A percentile compares a stretch with the other conserved stretches of the same genome.
These are phyloP conservation scores for Oryctolagus cuniculus DNA, from an alignment of 2,113 vertebrate species.

Conservation along the genomic window mOryCun1.1 NC_091443.1:37000501-37001000, in stretches of 20 bases:
- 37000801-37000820: not conserved
- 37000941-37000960: not conserved
- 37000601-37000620: not conserved
- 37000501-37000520: not conserved
- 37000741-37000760: slow-evolving; percentile 22
- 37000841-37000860: slow-evolving; percentile 31
- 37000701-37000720: not conserved
- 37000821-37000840: slow-evolving; percentile 10
- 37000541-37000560: not conserved
- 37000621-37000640: not conserved
- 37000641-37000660: not conserved
- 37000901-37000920: not conserved
- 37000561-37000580: not conserved
- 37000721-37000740: slow-evolving; percentile 28
- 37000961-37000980: not conserved
- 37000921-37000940: not conserved
- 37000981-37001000: not conserved
- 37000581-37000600: not conserved
- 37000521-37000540: not conserved
- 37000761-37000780: not conserved
- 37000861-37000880: slow-evolving; percentile 25
- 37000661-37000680: slow-evolving; percentile 35
- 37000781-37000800: not conserved
- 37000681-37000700: not conserved
- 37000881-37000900: slow-evolving; percentile 15